Percentiles rank a stretch among this genome's conserved stretches.
phyloP scores from a whole-genome alignment of 2,113 vertebrate species.

The Hepsetus odoe region DNA sequence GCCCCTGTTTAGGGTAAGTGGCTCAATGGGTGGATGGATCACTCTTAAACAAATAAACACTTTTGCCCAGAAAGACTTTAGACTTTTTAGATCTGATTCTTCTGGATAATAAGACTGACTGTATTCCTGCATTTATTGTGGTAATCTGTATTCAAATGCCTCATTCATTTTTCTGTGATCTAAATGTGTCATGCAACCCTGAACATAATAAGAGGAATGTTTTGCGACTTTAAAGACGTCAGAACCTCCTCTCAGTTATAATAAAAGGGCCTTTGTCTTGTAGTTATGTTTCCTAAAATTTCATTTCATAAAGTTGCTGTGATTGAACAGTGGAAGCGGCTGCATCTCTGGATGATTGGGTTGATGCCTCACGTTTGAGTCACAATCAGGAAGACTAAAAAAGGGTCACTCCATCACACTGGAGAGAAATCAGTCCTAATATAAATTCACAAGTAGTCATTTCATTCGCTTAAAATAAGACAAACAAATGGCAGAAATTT shows the following conservation, averaged over 20 bases:
- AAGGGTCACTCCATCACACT: neutral
- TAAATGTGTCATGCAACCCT: slow-evolving; percentile 30
- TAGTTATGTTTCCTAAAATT: slow-evolving; percentile 17
- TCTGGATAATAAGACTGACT: neutral
- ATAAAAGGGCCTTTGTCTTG: slow-evolving; percentile 68
- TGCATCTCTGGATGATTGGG: slow-evolving; percentile 19
- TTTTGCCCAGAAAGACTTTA: neutral
- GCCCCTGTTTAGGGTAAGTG: no score
- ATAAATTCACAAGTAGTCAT: neutral
- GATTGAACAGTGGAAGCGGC: slow-evolving; percentile 5
- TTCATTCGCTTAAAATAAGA: neutral
- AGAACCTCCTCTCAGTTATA: slow-evolving; percentile 32
- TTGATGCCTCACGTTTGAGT: neutral
- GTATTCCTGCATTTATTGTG: neutral
- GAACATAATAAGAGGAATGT: slow-evolving; percentile 41
- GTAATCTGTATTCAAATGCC: slow-evolving; percentile 19
- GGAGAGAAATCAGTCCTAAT: neutral
- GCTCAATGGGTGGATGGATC: no score
- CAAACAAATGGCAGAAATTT: neutral
- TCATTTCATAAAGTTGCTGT: slow-evolving; percentile 17
- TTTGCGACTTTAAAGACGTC: slow-evolving; percentile 44
- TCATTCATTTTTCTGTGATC: slow-evolving; percentile 32
- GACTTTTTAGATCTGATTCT: neutral
- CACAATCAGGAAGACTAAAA: neutral
- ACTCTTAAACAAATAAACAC: neutral